These are phyloP conservation scores for Palythoa caribaeorum DNA, from an alignment of 92 coral and sea anemone species.

Conservation along the genomic window DNA sequence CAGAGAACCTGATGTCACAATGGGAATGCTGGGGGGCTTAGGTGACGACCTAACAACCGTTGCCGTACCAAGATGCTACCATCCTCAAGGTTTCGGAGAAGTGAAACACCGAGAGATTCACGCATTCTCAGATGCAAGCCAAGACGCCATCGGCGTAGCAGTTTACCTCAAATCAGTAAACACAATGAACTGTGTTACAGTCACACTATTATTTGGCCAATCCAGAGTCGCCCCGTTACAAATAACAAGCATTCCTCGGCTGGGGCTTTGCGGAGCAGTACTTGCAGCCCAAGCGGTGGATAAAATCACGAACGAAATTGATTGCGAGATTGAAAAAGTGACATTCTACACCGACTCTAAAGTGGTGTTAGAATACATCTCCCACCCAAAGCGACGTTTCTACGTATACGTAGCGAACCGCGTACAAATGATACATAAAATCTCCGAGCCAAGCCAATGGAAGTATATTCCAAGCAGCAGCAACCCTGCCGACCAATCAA, in stretches of 20 bases:
- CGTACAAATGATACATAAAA: slow-evolving; percentile 35
- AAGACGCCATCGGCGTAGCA: slow-evolving; percentile 47
- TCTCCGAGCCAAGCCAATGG: slow-evolving; percentile 49
- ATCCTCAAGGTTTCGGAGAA: slow-evolving; percentile 20
- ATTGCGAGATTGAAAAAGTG: slow-evolving; percentile 17
- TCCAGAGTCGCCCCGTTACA: slow-evolving; percentile 38
- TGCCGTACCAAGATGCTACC: slow-evolving; percentile 42
- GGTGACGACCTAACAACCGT: slow-evolving; percentile 36
- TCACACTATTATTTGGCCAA: slow-evolving; percentile 17
- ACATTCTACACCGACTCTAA: slow-evolving; percentile 46
- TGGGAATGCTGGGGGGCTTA: slow-evolving; percentile 45
- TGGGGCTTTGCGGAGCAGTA: slow-evolving; percentile 57
- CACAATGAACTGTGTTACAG: not conserved
- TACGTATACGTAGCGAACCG: not conserved
- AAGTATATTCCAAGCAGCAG: slow-evolving; percentile 13
- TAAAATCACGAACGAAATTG: slow-evolving; percentile 22
- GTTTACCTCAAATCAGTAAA: slow-evolving; percentile 38
- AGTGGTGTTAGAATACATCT: slow-evolving; percentile 33
- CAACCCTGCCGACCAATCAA: slow-evolving; percentile 51
- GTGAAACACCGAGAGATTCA: slow-evolving; percentile 41
- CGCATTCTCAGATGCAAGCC: slow-evolving; percentile 57
- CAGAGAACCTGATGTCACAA: slow-evolving; percentile 11
- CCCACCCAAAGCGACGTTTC: slow-evolving; percentile 8
- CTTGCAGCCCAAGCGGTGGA: slow-evolving; percentile 42
- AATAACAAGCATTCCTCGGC: slow-evolving; percentile 52